Evolutionary conservation across 2,797 vertebrate species (phyloP), one percentile per base, ranked within the genome.

Genomic region (Gymnopithys bicolor): DNA sequence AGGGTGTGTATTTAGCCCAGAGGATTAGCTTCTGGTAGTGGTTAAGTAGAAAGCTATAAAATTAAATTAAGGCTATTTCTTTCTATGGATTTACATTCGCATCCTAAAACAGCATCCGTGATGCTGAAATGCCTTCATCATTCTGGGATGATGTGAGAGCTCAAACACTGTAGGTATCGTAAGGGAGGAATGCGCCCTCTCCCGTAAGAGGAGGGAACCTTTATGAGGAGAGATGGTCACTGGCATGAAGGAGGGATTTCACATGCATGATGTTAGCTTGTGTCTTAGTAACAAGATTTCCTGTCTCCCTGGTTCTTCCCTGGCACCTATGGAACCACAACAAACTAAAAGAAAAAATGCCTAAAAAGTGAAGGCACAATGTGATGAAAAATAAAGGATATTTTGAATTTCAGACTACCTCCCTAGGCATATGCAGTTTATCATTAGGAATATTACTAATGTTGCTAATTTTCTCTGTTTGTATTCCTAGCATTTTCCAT

Each of bases 181-280:
- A 79, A 89, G 52, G 92, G 63, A 53, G 37, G 51, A 84, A 49
- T 49, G 69, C 3, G 83, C 79, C 89, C 79, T 94, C 89, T 95
- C 48, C 91, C 82, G 89, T 63, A 69, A 86, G n/a, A 94, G 51
- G 7, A 67, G 11, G 32, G 58, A 90, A 93, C 35, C 90, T 89
- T 64, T 53, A 16, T 13, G 7, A 4, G 18, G 22, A 52, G 17
- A 52, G 39, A 28, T 17, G 5, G 22, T 41, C 11, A 3, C 0
- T 35, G 41, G 2, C 4, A 1, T 18, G 30, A 39, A 1, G 2
- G 22, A 53, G 15, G 11, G 21, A 77, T 74, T 93, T 91, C 41
- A 74, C 28, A 56, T 1, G 5, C 7, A 21, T 62, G 11, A 5
- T n/a, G 13, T 37, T 59, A 62, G 8, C 10, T 32, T 59, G 28